A percentile compares a stretch with the other conserved stretches of the same genome.
These are phyloP conservation scores for Sycophila texana DNA, from an alignment of 2,888 invertebrate genomes.

Conservation along the genomic window DNA sequence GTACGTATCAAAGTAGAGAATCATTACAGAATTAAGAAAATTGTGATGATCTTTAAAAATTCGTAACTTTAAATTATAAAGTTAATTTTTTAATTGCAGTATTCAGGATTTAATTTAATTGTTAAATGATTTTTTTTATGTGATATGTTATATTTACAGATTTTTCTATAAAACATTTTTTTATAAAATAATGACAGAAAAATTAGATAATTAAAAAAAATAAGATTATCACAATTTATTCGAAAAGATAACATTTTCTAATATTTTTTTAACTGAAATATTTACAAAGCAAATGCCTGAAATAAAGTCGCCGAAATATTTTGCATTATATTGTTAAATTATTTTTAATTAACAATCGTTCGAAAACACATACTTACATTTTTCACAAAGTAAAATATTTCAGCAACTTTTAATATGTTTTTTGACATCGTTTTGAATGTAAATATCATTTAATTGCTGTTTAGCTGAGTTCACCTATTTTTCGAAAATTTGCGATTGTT, in stretches of 20 bases:
- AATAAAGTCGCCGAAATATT: conserved; percentile 48
- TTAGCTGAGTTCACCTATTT: conserved; percentile 42
- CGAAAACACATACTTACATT: conserved; percentile 37
- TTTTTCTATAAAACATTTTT: conserved; percentile 22
- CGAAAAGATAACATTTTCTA: conserved; percentile 28
- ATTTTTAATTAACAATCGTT: conserved; percentile 21
- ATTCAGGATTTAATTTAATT: not conserved
- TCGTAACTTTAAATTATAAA: conserved; percentile 6
- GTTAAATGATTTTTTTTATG: conserved; percentile 15
- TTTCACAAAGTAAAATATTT: conserved; percentile 50
- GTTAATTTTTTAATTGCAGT: conserved; percentile 5
- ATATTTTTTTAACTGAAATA: conserved; percentile 14
- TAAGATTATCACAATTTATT: conserved; percentile 56
- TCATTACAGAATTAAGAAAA: conserved; percentile 40
- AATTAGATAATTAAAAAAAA: conserved; percentile 29
- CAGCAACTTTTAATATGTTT: conserved; percentile 23
- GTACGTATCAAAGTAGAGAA: conserved; percentile 18
- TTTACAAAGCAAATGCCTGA: conserved; percentile 20
- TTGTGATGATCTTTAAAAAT: conserved; percentile 45
- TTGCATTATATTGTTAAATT: conserved; percentile 26
- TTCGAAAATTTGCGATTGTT: conserved; percentile 43
- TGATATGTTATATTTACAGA: conserved; percentile 54
- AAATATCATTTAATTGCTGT: conserved; percentile 13
- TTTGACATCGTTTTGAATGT: conserved; percentile 5
- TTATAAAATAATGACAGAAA: conserved; percentile 8